phyloP scores from a whole-genome alignment of 2,797 vertebrate species.

The Halcyon smyrnensis region DNA sequence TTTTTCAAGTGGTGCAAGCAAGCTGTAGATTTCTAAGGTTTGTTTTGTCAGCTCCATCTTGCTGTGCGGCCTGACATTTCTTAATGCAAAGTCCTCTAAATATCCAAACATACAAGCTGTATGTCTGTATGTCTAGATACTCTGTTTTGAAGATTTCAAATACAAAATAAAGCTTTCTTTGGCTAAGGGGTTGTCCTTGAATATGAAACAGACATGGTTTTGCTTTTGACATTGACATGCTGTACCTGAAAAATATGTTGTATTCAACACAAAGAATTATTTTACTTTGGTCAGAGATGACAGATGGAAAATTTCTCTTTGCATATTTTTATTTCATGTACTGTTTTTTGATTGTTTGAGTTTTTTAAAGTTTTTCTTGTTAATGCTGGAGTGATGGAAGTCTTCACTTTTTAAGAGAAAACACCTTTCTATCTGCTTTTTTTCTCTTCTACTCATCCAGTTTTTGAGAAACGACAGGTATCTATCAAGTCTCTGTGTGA shows the following conservation, averaged over 20 bases:
- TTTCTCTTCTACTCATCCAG: neutral
- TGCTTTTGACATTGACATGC: neutral
- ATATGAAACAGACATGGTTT: neutral
- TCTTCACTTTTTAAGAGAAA: neutral
- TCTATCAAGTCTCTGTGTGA: neutral
- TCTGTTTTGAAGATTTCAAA: neutral
- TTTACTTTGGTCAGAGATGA: neutral
- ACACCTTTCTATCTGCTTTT: neutral
- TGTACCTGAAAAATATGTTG: neutral
- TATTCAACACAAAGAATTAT: neutral
- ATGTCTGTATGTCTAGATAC: neutral
- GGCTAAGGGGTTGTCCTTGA: neutral
- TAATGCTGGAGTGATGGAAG: neutral
- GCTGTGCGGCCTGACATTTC: neutral
- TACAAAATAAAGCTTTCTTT: neutral
- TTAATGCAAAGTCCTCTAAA: neutral
- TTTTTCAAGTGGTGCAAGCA: neutral
- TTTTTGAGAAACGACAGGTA: neutral
- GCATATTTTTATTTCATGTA: neutral
- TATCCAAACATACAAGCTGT: neutral
- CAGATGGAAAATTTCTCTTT: neutral
- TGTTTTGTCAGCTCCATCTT: neutral
- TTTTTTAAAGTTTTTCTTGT: neutral
- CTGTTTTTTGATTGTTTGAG: neutral
- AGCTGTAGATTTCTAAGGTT: neutral